A percentile compares a stretch with the other conserved stretches of the same genome.
Evolutionary conservation across 1,140 invertebrate genomes (phyloP).

Genomic region (Diplogasteroides magnus): DNA sequence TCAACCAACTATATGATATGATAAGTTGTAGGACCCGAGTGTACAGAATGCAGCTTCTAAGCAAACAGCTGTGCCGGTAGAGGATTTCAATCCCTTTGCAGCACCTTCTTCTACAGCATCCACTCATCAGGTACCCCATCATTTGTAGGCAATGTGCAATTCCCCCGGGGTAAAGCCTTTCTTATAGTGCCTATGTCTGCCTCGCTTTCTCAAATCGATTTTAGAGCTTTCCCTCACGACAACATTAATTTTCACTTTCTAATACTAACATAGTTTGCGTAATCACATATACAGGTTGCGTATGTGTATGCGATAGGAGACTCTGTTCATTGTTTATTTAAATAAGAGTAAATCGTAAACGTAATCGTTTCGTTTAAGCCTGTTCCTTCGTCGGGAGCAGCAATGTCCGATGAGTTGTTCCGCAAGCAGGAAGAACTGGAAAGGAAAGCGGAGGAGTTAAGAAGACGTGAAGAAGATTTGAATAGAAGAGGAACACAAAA

Average conservation of each 20-base stretch:
- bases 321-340: too few species aligned
- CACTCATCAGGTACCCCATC: conserved; percentile 24
- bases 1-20: too few species aligned
- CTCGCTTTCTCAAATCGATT: too few species aligned
- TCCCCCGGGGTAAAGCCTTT: not conserved
- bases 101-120: conserved; percentile 25
- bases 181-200: too few species aligned
- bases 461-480: conserved; percentile 50
- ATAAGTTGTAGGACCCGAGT: conserved; percentile 40
- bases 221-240: too few species aligned
- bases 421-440: conserved; percentile 53
- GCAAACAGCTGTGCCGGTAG: conserved; percentile 20
- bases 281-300: too few species aligned
- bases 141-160: too few species aligned
- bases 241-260: too few species aligned
- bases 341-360: too few species aligned
- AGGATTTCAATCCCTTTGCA: conserved; percentile 54
- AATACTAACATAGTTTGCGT: too few species aligned
- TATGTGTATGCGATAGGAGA: too few species aligned
- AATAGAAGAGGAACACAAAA: conserved; percentile 37
- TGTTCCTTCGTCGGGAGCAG: conserved; percentile 16
- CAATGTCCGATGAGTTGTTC: conserved; percentile 46
- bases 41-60: conserved; percentile 34
- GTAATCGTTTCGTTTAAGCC: not conserved
- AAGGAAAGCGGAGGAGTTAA: conserved; percentile 46